A percentile compares a stretch with the other conserved stretches of the same genome.
These are phyloP conservation scores for Scaptomyza reducta DNA, from an alignment of 2,888 invertebrate genomes.

Conservation along the genomic window DNA sequence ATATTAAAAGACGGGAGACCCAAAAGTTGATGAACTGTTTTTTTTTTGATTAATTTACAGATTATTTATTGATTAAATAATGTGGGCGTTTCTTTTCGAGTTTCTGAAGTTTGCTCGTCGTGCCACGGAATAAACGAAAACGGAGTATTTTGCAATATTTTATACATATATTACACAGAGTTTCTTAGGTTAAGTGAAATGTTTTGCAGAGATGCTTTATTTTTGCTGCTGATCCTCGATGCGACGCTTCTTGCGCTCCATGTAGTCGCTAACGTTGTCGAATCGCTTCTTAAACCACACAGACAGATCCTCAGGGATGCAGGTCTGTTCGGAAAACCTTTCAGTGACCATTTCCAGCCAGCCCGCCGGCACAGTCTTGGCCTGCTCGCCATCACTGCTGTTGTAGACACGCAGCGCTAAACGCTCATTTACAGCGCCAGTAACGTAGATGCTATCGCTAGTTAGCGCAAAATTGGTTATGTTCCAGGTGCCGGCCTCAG, in stretches of 20 bases:
- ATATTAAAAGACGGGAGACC: too few relatives aligned
- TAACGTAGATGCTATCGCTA: constrained; percentile 63
- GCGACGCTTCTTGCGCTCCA: constrained; percentile 90
- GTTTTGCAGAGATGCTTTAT: constrained; percentile 17
- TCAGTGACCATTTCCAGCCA: constrained; percentile 74
- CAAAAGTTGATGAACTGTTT: too few relatives aligned
- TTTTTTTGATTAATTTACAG: constrained; percentile 4
- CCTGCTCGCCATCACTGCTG: constrained; percentile 29
- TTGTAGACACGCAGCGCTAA: constrained; percentile 65
- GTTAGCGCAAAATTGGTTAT: constrained; percentile 73
- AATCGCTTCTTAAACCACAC: constrained; percentile 90
- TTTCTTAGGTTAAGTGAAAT: constrained; percentile 18
- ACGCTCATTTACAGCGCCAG: constrained; percentile 66
- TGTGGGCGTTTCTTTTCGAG: constrained; percentile 13
- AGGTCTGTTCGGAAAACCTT: constrained; percentile 60
- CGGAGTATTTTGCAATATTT: constrained; percentile 8
- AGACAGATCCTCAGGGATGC: constrained; percentile 84
- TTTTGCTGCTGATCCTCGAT: constrained; percentile 85
- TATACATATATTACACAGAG: constrained; percentile 12
- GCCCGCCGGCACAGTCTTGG: constrained; percentile 44
- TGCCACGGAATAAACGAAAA: constrained; percentile 13
- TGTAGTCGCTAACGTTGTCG: constrained; percentile 92
- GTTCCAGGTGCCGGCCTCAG: constrained; percentile 67
- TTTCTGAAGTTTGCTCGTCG: constrained; percentile 6
- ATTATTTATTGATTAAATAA: constrained; percentile 12